Base-by-base conservation (phyloP, 1,140 invertebrate species). In the Trigoniulus corallinus region DNA sequence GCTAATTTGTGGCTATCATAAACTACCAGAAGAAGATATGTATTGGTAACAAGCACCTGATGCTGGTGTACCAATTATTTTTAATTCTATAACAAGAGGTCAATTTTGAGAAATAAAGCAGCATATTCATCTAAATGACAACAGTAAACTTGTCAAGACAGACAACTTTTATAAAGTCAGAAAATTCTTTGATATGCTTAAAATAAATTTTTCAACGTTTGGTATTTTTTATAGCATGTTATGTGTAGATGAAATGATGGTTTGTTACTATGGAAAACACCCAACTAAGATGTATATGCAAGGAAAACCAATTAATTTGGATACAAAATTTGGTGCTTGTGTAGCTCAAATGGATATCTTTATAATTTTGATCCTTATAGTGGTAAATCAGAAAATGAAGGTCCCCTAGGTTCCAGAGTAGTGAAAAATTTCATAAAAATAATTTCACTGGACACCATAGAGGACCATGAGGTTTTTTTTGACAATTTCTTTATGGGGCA, bases 141-240 rank as follows among this genome's bases (percentile, higher is more conserved):
- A n/a, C 52, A 48, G 23, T 26, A 46, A 55, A 10, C 45, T 63
- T 41, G 54, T 59, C 43, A 55, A 59, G 43, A 60, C 57, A 44
- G 37, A 39, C 37, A 39, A 64, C 57, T 54, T 63, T 60, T 57
- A 29, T 55, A 25, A 67, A 64, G 59, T 64, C 22, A 54, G 57
- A 40, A 50, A 46, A 25, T 51, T 61, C n/a, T 42, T 55, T 20
- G 47, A 55, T 52, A 24, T n/a, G 21, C 53, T 61, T 13, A 67
- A 67, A 61, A 54, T 62, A 57, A 52, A 34, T 29, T 57, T 50
- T 37, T 24, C 26, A 22, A 52, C 41, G 39, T 57, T 46, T 45
- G 56, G 24, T 57, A n/a, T 22, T 45, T 42, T 27, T 13, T 29
- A 58, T 42, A 45, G 40, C 47, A 39, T 48, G 22, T 25, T 51